Evolutionary conservation across 2,797 vertebrate species (phyloP).

Genomic region (Sphenodon punctatus): DNA sequence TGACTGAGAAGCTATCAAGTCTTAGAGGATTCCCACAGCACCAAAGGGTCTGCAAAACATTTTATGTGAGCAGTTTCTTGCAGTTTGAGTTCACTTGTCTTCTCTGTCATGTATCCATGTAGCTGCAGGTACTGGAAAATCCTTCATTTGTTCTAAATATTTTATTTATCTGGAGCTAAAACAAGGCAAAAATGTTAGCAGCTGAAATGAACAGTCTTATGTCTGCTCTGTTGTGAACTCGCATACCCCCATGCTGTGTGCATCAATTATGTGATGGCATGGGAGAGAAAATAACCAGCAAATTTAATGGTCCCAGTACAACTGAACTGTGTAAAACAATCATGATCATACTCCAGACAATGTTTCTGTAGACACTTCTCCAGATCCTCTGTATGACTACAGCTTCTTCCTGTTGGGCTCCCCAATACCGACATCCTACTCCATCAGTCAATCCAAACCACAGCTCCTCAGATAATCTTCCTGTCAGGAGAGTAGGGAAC

Average conservation of each 20-base stretch:
- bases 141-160: slow-evolving; percentile 40
- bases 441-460: too few relatives aligned
- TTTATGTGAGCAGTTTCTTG: neutral
- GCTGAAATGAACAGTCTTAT: neutral
- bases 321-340: neutral
- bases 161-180: slow-evolving; percentile 42
- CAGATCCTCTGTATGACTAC: too few relatives aligned
- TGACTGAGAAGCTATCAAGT: neutral
- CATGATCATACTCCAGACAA: too few relatives aligned
- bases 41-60: neutral
- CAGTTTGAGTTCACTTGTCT: neutral
- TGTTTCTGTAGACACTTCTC: too few relatives aligned
- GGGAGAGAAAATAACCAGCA: neutral
- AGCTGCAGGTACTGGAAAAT: slow-evolving; percentile 21
- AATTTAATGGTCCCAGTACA: slow-evolving; percentile 24
- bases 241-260: neutral
- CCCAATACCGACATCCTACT: too few relatives aligned
- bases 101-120: neutral
- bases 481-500: too few relatives aligned
- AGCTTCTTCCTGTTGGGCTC: too few relatives aligned
- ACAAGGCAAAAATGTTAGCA: slow-evolving; percentile 40
- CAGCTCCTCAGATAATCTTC: too few relatives aligned
- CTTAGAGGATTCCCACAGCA: neutral
- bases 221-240: neutral
- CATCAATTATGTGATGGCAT: neutral